Evolutionary conservation across 2,888 invertebrate genomes (phyloP).

Genomic region (Phlogophora meticulosa): DNA sequence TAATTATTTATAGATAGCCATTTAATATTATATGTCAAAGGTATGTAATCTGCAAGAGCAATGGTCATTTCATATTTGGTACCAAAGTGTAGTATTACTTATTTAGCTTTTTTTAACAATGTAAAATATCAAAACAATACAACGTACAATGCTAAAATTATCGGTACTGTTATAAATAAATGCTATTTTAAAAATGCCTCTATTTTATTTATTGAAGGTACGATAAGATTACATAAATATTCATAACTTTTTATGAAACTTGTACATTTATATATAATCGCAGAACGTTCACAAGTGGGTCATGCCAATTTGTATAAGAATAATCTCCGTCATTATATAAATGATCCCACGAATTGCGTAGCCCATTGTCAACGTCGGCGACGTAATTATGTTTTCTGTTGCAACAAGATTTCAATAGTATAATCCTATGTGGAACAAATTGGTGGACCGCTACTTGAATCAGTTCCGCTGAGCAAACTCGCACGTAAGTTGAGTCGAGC

Average conservation of each 20-base stretch:
- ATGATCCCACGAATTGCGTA: slow-evolving; percentile 58
- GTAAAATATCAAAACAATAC: too few species aligned
- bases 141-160: too few species aligned
- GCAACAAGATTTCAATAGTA: slow-evolving; percentile 56
- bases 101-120: too few species aligned
- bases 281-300: slow-evolving; percentile 26
- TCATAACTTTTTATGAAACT: slow-evolving; percentile 18
- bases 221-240: slow-evolving; percentile 13
- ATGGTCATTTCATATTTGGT: background rate
- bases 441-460: slow-evolving; percentile 63
- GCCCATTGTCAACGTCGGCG: slow-evolving; percentile 62
- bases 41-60: background rate
- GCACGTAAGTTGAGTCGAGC: slow-evolving; percentile 49
- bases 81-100: too few species aligned
- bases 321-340: slow-evolving; percentile 56
- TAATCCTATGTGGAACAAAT: slow-evolving; percentile 63
- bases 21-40: background rate
- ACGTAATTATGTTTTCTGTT: slow-evolving; percentile 50
- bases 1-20: too few species aligned
- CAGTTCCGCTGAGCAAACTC: slow-evolving; percentile 70
- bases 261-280: slow-evolving; percentile 14
- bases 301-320: slow-evolving; percentile 56
- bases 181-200: background rate
- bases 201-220: background rate
- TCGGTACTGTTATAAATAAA: too few species aligned